phyloP scores from a whole-genome alignment of 1,140 invertebrate genomes.

The Cheumatopsyche charites region DNA sequence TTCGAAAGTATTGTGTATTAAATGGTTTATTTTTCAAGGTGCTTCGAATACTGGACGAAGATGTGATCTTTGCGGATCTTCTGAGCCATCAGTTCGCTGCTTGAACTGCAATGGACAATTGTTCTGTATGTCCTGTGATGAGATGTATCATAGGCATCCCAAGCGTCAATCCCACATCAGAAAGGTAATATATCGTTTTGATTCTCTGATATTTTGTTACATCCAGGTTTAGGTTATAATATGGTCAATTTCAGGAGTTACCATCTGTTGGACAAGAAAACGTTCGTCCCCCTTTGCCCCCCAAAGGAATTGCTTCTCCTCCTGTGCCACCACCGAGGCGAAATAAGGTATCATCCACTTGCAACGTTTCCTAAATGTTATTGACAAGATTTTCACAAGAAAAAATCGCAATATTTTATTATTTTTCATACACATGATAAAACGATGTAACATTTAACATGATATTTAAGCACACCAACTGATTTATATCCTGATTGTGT shows the following conservation, averaged over 20 bases:
- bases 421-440: neutral
- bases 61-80: conserved; percentile 84
- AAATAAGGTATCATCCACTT: conserved; percentile 66
- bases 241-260: conserved; percentile 36
- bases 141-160: conserved; percentile 93
- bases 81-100: conserved; percentile 76
- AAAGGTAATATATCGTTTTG: conserved; percentile 61
- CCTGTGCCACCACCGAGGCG: conserved; percentile 85
- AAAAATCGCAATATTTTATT: conserved; percentile 38
- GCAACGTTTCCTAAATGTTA: conserved; percentile 52
- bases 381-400: conserved; percentile 10
- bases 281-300: conserved; percentile 77
- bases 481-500: too few species aligned
- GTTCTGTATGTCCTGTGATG: conserved; percentile 87
- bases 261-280: conserved; percentile 50
- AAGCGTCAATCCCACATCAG: conserved; percentile 80
- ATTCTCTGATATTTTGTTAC: neutral
- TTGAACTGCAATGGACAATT: conserved; percentile 78
- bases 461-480: too few species aligned
- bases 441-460: too few species aligned
- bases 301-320: conserved; percentile 72
- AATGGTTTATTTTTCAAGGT: conserved; percentile 6
- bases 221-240: neutral
- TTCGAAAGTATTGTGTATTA: too few species aligned
- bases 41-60: conserved; percentile 11